A percentile compares a stretch with the other conserved stretches of the same genome.
phyloP scores from a whole-genome alignment of 2,113 vertebrate species.

The Scortum barcoo region DNA sequence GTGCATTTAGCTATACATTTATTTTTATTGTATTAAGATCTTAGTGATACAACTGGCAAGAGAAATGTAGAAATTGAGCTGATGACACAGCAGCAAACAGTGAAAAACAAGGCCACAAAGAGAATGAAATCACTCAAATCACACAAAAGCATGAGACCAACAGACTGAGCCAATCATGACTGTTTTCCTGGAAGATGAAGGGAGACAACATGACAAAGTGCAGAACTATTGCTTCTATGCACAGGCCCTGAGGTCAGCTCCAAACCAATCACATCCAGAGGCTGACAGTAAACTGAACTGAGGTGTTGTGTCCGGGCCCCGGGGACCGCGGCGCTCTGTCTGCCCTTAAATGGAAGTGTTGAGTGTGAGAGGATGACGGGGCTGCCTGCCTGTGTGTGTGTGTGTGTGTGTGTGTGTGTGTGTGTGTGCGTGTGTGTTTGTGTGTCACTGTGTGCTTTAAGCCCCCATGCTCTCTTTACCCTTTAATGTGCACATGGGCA shows the following conservation, averaged over 20 bases:
- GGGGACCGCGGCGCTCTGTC: conserved; percentile 37
- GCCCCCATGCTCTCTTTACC: not conserved
- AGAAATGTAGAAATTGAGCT: not conserved
- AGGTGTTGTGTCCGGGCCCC: conserved; percentile 42
- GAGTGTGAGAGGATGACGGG: conserved; percentile 38
- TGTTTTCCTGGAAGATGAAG: not conserved
- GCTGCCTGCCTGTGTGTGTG: not conserved
- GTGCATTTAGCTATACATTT: not conserved
- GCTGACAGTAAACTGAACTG: conserved; percentile 50
- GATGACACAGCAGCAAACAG: not conserved
- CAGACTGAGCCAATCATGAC: not conserved
- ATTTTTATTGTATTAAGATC: not conserved
- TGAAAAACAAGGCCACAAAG: not conserved
- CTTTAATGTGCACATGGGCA: not conserved
- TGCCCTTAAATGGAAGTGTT: conserved; percentile 79
- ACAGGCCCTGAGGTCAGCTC: conserved; percentile 16
- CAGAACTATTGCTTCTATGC: conserved; percentile 11
- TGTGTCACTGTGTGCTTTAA: conserved; percentile 17
- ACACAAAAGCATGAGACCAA: not conserved
- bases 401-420: conserved; percentile 2
- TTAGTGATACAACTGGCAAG: not conserved
- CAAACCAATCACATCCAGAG: conserved; percentile 10
- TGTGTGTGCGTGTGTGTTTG: conserved; percentile 10
- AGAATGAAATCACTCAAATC: not conserved
- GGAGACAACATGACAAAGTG: conserved; percentile 20